Conservation (phyloP, 2,113 vertebrate genomes). For the Psammodynastes pulverulentus region DNA sequence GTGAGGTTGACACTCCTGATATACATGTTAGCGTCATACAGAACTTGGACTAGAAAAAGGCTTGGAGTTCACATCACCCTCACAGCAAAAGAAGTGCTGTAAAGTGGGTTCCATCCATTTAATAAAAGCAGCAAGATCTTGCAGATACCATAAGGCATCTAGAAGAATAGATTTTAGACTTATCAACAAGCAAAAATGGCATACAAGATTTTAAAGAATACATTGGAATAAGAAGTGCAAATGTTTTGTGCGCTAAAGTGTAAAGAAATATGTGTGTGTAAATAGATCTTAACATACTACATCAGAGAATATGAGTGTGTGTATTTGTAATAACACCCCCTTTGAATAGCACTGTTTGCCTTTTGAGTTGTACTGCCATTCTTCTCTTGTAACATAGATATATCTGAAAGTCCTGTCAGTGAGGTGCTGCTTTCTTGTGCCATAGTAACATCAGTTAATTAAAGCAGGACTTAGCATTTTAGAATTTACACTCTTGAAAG, state of each 20-base stretch:
- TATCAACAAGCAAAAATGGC: background rate
- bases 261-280: background rate
- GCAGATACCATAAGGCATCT: background rate
- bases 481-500: background rate
- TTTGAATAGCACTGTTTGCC: background rate
- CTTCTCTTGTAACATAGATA: background rate
- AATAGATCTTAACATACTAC: too few relatives aligned
- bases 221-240: background rate
- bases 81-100: background rate
- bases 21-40: background rate
- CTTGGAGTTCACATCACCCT: background rate
- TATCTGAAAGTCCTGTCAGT: background rate
- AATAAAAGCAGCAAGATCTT: background rate
- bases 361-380: background rate
- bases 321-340: background rate
- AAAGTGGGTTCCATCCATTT: background rate
- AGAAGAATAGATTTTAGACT: background rate
- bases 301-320: background rate
- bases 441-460: background rate
- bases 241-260: background rate
- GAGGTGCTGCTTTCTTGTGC: background rate
- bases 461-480: background rate
- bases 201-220: background rate
- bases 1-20: too few relatives aligned
- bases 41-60: background rate